Conservation (phyloP, 2,888 invertebrate species). For the Apeira syringaria region DNA sequence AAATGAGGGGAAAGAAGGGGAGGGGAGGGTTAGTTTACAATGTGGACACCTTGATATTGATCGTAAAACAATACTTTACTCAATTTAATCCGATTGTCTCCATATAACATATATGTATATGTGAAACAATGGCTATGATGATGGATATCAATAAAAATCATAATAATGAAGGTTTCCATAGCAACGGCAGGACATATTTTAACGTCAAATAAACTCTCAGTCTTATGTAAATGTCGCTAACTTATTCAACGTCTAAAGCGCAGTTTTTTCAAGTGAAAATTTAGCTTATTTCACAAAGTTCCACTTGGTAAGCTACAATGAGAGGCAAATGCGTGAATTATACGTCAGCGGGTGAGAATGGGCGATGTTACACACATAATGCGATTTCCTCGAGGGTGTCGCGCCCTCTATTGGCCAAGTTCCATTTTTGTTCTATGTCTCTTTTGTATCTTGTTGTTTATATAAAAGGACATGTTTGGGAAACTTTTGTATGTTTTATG, state of each 20-base stretch:
- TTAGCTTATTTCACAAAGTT: conserved; percentile 37
- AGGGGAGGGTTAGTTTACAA: too few relatives aligned
- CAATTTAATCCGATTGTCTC: too few relatives aligned
- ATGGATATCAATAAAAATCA: too few relatives aligned
- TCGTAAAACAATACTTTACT: too few relatives aligned
- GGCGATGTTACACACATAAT: conserved; percentile 54
- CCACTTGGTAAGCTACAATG: conserved; percentile 39
- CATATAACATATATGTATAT: too few relatives aligned
- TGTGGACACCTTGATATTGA: too few relatives aligned
- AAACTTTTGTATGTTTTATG: conserved; percentile 19
- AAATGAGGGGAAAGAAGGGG: too few relatives aligned
- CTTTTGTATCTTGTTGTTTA: conserved; percentile 28
- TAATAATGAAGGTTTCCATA: too few relatives aligned
- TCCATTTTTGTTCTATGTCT: conserved; percentile 45
- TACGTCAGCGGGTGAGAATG: conserved; percentile 56
- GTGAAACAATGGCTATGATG: too few relatives aligned
- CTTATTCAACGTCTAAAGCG: conserved; percentile 6
- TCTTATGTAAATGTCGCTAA: background rate
- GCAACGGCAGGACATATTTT: too few relatives aligned
- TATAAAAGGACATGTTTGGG: conserved; percentile 23
- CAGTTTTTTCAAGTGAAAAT: conserved; percentile 24
- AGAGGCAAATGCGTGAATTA: conserved; percentile 59
- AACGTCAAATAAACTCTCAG: background rate
- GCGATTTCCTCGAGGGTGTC: conserved; percentile 51
- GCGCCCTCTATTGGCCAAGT: conserved; percentile 57